Conservation (phyloP, 2,888 invertebrate genomes). For the Hemistola chrysoprasaria region DNA sequence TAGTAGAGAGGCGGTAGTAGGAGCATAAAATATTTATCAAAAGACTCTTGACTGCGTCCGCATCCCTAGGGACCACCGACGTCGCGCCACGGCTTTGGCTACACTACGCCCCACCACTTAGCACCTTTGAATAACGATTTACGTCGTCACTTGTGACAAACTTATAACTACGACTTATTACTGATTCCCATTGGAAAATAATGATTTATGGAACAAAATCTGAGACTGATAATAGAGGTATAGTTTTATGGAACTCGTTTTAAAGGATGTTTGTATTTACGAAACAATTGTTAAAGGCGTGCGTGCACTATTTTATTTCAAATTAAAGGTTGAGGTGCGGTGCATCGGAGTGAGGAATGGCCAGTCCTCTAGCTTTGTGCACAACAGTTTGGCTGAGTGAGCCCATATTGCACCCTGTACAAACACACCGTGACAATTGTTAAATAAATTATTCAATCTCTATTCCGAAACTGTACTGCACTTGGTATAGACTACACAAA, state of each 20-base stretch:
- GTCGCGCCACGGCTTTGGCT: conserved; percentile 35
- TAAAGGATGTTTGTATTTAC: too few species aligned
- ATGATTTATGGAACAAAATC: too few species aligned
- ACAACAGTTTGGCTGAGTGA: conserved; percentile 59
- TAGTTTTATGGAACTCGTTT: too few species aligned
- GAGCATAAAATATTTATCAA: conserved; percentile 80
- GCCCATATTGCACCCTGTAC: conserved; percentile 32
- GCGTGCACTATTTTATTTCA: conserved; percentile 50
- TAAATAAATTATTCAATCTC: conserved; percentile 43
- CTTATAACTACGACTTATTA: conserved; percentile 18
- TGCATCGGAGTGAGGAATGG: conserved; percentile 60
- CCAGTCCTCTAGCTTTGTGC: conserved; percentile 63
- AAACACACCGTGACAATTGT: conserved; percentile 41
- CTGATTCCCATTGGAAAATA: conserved; percentile 1
- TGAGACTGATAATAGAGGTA: too few species aligned
- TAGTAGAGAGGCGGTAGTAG: conserved; percentile 59
- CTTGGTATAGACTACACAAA: background rate
- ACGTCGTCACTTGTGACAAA: conserved; percentile 38
- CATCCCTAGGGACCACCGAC: conserved; percentile 49
- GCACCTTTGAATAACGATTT: conserved; percentile 60
- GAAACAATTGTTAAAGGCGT: conserved; percentile 1
- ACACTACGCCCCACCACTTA: conserved; percentile 56
- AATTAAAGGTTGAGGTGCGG: conserved; percentile 65
- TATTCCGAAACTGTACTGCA: conserved; percentile 33
- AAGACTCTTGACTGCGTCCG: conserved; percentile 63